Base-by-base conservation (phyloP, 2,888 invertebrate genomes). In the Tribolium freemani region DNA sequence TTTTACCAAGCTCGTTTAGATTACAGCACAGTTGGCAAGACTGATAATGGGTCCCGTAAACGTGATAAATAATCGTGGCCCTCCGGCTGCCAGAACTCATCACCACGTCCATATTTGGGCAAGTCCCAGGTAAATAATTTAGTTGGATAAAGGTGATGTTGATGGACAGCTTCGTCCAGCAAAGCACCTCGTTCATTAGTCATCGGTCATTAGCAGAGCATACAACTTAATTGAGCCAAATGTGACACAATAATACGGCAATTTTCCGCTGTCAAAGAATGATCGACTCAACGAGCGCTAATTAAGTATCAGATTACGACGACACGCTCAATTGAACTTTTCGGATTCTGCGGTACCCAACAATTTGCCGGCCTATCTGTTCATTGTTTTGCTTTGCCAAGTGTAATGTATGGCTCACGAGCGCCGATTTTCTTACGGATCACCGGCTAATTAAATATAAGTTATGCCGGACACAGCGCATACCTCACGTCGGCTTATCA, bases 391-490 rank as follows among this genome's bases (percentile, higher is more conserved):
- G 61, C 68, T 66, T 67, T 75, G 76, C 77, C 77, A 78, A 79
- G 74, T 74, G 80, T 82, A 80, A 83, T 82, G 78, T 80, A 83
- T 80, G 78, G 75, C 75, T 78, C 82, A 82, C 82, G 83, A 83
- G 77, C 78, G 76, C 75, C 77, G 77, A 79, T 80, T 79, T 76
- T 78, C 79, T 83, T 82, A 82, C 82, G 81, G 83, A 83, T 83
- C 83, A 83, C 80, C 80, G 79, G 80, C 81, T 84, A 84, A 84
- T 85, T 85, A 84, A 84, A 82, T 84, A 83, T 83, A 84, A 84
- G 83, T 83, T 84, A 83, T 82, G 79, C 80, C 77, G 80, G 80
- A 78, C 79, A 79, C 78, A 77, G 77, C 76, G 83, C 81, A 83
- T 84, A 84, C 82, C 81, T 83, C 79, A 79, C 78, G 79, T 78